Evolutionary conservation across 2,113 vertebrate genomes (phyloP).

Genomic region (Jaculus jaculus): DNA sequence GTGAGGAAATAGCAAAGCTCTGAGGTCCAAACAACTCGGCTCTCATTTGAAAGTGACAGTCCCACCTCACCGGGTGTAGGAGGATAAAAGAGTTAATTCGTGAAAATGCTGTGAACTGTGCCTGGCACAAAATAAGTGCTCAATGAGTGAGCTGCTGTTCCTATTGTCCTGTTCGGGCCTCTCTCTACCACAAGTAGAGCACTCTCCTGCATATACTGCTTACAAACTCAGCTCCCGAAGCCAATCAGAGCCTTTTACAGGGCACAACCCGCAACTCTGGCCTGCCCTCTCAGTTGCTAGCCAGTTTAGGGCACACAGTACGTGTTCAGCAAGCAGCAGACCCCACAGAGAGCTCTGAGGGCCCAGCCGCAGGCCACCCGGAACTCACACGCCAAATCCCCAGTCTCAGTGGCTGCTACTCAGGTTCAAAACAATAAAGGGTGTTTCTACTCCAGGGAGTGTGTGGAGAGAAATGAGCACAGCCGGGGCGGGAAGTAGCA

Average conservation of each 20-base stretch:
- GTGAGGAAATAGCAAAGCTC: background rate
- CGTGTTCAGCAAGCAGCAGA: background rate
- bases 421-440: slow-evolving; percentile 71
- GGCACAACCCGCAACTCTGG: background rate
- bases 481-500: slow-evolving; percentile 75
- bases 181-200: slow-evolving; percentile 32
- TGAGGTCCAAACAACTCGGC: background rate
- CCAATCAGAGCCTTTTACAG: background rate
- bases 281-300: background rate
- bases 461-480: slow-evolving; percentile 61
- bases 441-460: slow-evolving; percentile 73
- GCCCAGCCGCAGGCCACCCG: background rate
- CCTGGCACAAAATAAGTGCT: slow-evolving; percentile 55
- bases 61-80: background rate
- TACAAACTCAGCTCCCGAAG: background rate
- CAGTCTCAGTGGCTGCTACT: slow-evolving; percentile 18
- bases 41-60: background rate
- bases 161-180: slow-evolving; percentile 46
- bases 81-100: background rate
- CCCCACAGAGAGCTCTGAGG: background rate
- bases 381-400: background rate
- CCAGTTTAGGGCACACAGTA: background rate
- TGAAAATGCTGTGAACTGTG: background rate
- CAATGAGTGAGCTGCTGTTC: slow-evolving; percentile 52
- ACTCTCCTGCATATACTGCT: background rate